Base-by-base conservation (phyloP, 2,797 vertebrate species). In the Pachyuromys duprasi region DNA sequence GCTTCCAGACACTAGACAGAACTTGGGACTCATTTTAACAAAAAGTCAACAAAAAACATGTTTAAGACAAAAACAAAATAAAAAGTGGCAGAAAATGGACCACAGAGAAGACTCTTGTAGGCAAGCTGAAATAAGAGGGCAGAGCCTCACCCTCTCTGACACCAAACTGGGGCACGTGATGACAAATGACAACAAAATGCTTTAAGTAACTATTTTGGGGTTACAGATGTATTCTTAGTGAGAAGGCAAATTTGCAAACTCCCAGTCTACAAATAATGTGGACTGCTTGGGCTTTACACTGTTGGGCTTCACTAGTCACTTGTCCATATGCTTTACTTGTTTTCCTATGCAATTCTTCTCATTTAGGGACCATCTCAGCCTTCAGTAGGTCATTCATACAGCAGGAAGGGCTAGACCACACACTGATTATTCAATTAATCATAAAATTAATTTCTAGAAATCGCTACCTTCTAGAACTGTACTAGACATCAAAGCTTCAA, bases 391-490 rank as follows among this genome's bases (percentile, higher is more conserved):
- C 83, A 57, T 90, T 86, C 70, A 36, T 0, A 92, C 76, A 97
- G 95, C 74, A 36, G 33, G 69, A 80, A 5, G 92, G 91, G 92
- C 89, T 80, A 94, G 55, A 69, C 36, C 60, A 96, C 0, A 0
- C 36, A 88, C 4, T 69, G 80, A 93, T 94, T 0, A 13, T 12
- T 97, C 89, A 93, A 88, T 90, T 89, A 79, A 94, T 76, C 78
- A 42, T 79, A 18, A 93, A 94, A 69, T 96, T 8, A 0, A 57
- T 95, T 98, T 97, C 74, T 75, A 57, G 69, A 63, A 86, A 72
- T 67, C 53, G 45, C 33, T 67, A 62, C 62, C 20, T 92, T 96
- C 78, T 28, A 89, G 45, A 93, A 90, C 5, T 75, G 1, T 53
- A 83, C 45, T 18, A 93, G 28, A 69, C 42, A 45, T 28, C 53